Percentiles rank a stretch among this genome's conserved stretches.
Conservation (phyloP, 2,888 invertebrate species). For the Leptinotarsa peninsularis region DNA sequence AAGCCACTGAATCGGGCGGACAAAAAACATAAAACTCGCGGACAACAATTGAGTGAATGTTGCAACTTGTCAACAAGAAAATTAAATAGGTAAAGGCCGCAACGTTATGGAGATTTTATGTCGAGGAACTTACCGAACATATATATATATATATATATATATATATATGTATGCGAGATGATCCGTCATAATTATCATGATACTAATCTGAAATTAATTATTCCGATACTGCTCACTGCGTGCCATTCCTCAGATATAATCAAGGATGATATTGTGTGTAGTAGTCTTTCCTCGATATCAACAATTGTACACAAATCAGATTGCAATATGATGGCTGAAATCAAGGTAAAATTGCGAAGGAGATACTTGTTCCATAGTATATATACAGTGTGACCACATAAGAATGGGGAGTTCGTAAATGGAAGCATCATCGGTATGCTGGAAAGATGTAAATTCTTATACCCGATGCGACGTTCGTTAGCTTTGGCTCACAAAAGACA, state of each 20-base stretch:
- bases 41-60: constrained; percentile 15
- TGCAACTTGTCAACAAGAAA: constrained; percentile 16
- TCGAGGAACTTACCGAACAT: constrained; percentile 3
- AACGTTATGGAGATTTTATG: constrained; percentile 1
- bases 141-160: neutral
- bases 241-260: constrained; percentile 4
- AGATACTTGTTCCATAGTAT: too few species aligned
- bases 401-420: too few species aligned
- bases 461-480: too few species aligned
- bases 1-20: constrained; percentile 4
- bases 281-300: neutral
- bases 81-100: constrained; percentile 15
- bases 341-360: neutral
- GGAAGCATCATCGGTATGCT: too few species aligned
- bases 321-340: neutral
- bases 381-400: too few species aligned
- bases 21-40: constrained; percentile 12
- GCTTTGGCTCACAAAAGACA: too few species aligned
- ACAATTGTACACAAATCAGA: neutral
- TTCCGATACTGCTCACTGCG: constrained; percentile 3
- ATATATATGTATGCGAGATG: constrained; percentile 7
- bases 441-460: too few species aligned
- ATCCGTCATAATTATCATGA: constrained; percentile 22
- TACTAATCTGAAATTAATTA: constrained; percentile 19
- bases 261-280: neutral